These are phyloP conservation scores for Phrynocephalus vlangalii DNA, from an alignment of 2,797 vertebrate genomes.

Conservation along the genomic window DNA sequence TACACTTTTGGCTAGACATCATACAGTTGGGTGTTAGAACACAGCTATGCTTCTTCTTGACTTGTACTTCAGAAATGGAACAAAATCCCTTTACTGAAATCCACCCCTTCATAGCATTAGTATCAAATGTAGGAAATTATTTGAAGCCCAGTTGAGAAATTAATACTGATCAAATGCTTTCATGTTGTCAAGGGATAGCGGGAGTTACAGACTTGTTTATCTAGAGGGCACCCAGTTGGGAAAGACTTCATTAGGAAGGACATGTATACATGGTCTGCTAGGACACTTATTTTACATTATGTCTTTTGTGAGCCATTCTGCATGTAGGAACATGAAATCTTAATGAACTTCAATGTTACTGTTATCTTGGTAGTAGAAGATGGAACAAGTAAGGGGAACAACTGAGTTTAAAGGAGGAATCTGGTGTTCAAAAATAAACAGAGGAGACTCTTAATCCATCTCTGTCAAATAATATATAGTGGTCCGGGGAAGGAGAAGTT, in stretches of 20 bases:
- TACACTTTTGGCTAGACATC: slow-evolving; percentile 17
- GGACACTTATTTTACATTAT: background rate
- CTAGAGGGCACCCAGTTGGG: background rate
- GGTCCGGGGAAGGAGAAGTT: background rate
- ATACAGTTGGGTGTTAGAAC: slow-evolving; percentile 10
- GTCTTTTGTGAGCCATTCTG: background rate
- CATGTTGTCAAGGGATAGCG: background rate
- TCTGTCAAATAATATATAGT: background rate
- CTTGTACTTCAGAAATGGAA: background rate
- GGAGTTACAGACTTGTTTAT: background rate
- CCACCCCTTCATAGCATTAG: background rate
- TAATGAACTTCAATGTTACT: background rate
- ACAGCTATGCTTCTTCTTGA: background rate
- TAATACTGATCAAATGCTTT: background rate
- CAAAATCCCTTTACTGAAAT: background rate
- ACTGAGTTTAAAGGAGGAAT: background rate
- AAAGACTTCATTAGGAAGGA: background rate
- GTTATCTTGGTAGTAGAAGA: background rate
- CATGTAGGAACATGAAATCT: background rate
- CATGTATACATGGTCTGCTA: background rate
- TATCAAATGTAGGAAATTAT: background rate
- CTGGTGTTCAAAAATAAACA: background rate
- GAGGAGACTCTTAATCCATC: background rate
- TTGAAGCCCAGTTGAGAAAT: background rate
- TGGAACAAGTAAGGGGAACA: background rate